A percentile compares a stretch with the other conserved stretches of the same genome.
Evolutionary conservation across 2,888 invertebrate species (phyloP).

Genomic region (Pelosia muscerda): DNA sequence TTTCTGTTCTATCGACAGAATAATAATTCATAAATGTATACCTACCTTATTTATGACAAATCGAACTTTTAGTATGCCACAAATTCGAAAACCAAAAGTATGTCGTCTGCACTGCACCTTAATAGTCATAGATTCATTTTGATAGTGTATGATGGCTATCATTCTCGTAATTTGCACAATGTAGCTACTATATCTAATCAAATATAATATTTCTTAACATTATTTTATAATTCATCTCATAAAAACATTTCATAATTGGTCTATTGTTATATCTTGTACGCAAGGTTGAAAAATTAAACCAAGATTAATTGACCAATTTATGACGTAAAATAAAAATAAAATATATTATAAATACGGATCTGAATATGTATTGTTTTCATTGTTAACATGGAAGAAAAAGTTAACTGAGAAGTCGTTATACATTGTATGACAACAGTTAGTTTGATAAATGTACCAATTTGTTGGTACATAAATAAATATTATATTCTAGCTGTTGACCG

Average conservation of each 20-base stretch:
- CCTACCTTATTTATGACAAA: no score
- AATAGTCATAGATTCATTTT: no score
- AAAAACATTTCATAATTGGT: neutral
- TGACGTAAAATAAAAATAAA: neutral
- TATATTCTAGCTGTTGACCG: no score
- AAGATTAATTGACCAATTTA: neutral
- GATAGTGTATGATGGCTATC: no score
- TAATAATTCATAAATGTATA: no score
- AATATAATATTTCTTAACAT: neutral
- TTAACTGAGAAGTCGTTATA: neutral
- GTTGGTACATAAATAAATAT: no score
- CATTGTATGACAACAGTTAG: neutral
- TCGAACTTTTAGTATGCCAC: no score
- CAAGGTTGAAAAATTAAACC: constrained; percentile 3
- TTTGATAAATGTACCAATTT: neutral
- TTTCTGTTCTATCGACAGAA: no score
- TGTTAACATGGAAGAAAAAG: neutral
- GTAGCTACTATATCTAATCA: neutral
- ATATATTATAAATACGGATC: neutral
- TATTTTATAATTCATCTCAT: neutral
- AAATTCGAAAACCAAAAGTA: no score
- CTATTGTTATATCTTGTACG: neutral
- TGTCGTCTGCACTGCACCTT: no score
- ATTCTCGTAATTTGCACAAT: no score
- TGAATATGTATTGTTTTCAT: constrained; percentile 5